Conservation (phyloP, 2,797 vertebrate species). For the Gila robusta region DNA sequence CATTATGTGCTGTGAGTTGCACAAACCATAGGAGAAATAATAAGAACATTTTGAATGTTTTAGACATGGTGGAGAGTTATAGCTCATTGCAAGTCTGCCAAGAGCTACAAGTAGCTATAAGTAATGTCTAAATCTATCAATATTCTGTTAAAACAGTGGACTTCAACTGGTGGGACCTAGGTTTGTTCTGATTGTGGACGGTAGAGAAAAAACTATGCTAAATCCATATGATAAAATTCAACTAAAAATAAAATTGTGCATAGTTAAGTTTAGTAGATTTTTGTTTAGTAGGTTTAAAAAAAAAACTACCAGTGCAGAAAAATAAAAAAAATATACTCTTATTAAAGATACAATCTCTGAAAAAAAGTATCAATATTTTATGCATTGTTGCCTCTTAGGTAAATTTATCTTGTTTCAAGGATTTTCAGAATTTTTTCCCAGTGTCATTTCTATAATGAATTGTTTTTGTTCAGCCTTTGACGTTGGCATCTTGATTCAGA, state of each 20-base stretch:
- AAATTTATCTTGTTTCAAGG: neutral
- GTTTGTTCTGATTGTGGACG: neutral
- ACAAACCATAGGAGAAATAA: conserved; percentile 25
- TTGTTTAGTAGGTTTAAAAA: neutral
- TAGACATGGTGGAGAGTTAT: neutral
- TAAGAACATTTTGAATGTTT: conserved; percentile 1
- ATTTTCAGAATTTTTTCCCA: neutral
- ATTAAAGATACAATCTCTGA: neutral
- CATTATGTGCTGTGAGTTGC: conserved; percentile 25
- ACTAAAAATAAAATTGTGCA: neutral
- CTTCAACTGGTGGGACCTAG: neutral
- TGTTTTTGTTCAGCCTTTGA: neutral
- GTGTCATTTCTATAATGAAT: neutral
- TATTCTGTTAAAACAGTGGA: neutral
- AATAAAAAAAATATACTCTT: neutral
- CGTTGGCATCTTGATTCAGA: neutral
- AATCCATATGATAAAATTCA: neutral
- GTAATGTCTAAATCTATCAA: neutral
- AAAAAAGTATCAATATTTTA: neutral
- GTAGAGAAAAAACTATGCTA: neutral
- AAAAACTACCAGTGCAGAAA: neutral
- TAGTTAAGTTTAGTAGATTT: neutral
- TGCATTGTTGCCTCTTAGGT: neutral
- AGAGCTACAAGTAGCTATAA: neutral
- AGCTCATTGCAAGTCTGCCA: neutral